Evolutionary conservation across 2,888 invertebrate species (phyloP), one percentile per base, ranked within the genome.

Genomic region (Protonemura montana): DNA sequence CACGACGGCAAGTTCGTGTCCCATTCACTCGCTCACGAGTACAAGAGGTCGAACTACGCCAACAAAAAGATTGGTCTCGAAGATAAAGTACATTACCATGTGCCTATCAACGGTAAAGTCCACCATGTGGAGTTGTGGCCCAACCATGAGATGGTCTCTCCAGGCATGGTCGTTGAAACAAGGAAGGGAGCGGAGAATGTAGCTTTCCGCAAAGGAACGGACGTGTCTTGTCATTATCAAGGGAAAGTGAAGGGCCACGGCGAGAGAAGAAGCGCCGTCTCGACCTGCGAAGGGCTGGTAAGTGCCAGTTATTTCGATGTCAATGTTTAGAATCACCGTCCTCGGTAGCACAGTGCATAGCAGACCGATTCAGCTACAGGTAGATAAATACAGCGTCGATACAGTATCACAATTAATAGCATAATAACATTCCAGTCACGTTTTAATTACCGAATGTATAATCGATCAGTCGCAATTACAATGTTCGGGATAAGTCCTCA

Each of bases 1-100:
- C 90, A 91, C 78, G 92, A 92, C 77, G 95, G 95, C 82, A 91
- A 91, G 88, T 92, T 94, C 89, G 90, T 94, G 88, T 94, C 94
- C 87, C 93, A 92, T 27, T 13, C 59, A 27, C 59, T 84, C 6
- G 76, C 84, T 0, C 84, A 84, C 84, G 59, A 84, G n/a, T 84
- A 84, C 76, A 84, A 84, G 29, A 76, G 84, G 28, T 84, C 84
- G 13, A 42, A 84, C 29, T 76, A 84, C 76, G 59, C 27, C 2
- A 26, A 27, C 13, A 59, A 28, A 27, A 26, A 5, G 27, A 25
- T 83, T 6, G 26, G 27, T 3, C 27, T 30, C 27, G 89, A 89
- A 30, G 90, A 90, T 13, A 89, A 89, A 13, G 89, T 92, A 41
- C 91, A 91, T 89, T 92, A 91, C 87, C 89, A 90, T 27, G 88